Base-by-base conservation (phyloP, 2,113 vertebrate species). In the Podocnemis expansa region DNA sequence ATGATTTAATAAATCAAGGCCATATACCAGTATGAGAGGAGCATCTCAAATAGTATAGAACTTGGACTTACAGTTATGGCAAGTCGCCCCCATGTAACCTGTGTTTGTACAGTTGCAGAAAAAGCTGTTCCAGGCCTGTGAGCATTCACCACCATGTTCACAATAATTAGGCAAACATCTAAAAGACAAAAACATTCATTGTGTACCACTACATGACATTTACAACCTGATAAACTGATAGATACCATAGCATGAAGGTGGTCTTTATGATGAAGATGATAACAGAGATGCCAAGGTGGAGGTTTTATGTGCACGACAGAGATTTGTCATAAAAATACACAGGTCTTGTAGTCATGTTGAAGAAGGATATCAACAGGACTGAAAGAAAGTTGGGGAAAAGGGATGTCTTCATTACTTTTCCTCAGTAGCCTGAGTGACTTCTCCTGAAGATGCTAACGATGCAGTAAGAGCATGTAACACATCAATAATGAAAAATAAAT, bases 91-190 rank as follows among this genome's bases (percentile, higher is more conserved):
- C 41, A 92, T 96, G 97, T 99, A 99, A 19, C 99, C 99, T 5
- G 98, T 99, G 95, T 97, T 90, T 29, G 98, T 97, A 95, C 99
- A 99, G 96, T 99, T 98, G 93, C 99, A 99, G 96, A 99, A 98
- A 89, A 99, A 99, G 80, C 94, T 97, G 89, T 94, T 98, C 99
- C 99, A 99, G 3, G 99, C 98, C 96, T 99, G 99, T n/a, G 98
- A 98, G 67, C 99, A 99, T 89, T 96, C 97, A 21, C 99, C 99
- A 19, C 99, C 99, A 1, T 99, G 99, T 96, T 99, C 99, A 95
- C 99, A 99, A 31, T 98, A 99, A 97, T 98, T 99, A 83, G 99
- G 99, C 3, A 98, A 98, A 96, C 99, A 99, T 95, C 99, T 99
- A 95, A 70, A 94, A 79, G n/a, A 90, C 84, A 91, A 1, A 2